Percentiles rank a stretch among this genome's conserved stretches.
Conservation (phyloP, 1,140 invertebrate genomes). For the Leptestheria dahalacensis region DNA sequence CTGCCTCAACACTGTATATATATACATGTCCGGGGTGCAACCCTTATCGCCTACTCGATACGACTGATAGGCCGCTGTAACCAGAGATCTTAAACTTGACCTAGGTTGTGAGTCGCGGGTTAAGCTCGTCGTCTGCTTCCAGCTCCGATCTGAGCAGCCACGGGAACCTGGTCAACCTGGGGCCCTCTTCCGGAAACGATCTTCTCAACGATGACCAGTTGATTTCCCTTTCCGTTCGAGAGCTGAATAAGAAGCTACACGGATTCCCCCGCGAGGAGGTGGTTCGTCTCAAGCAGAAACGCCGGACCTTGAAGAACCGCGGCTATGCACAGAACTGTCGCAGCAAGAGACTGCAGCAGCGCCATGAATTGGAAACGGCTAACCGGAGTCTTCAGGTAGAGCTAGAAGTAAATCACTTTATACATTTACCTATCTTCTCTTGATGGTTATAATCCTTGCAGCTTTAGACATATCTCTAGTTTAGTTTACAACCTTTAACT, state of each 20-base stretch:
- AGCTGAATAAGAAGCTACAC: constrained; percentile 87
- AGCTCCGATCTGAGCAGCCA: neutral
- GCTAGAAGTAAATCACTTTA: neutral
- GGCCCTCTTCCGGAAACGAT: neutral
- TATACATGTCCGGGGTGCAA: no score
- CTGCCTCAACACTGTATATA: no score
- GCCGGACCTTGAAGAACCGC: constrained; percentile 92
- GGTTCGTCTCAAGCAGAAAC: constrained; percentile 81
- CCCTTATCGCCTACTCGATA: no score
- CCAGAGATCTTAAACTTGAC: constrained; percentile 10
- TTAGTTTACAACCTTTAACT: no score
- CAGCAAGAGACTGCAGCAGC: constrained; percentile 70
- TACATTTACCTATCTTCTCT: neutral
- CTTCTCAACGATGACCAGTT: constrained; percentile 69
- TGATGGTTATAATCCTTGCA: no score
- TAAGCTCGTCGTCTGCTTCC: neutral
- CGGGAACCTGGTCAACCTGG: neutral
- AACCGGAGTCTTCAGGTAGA: constrained; percentile 46
- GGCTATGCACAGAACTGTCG: constrained; percentile 98
- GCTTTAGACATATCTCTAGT: no score
- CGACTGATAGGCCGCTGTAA: no score
- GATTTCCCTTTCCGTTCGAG: constrained; percentile 76
- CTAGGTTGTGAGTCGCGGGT: neutral
- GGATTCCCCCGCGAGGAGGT: constrained; percentile 83
- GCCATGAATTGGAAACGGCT: constrained; percentile 70